Conservation (phyloP, 2,888 invertebrate species). For the Temnothorax unifasciatus region DNA sequence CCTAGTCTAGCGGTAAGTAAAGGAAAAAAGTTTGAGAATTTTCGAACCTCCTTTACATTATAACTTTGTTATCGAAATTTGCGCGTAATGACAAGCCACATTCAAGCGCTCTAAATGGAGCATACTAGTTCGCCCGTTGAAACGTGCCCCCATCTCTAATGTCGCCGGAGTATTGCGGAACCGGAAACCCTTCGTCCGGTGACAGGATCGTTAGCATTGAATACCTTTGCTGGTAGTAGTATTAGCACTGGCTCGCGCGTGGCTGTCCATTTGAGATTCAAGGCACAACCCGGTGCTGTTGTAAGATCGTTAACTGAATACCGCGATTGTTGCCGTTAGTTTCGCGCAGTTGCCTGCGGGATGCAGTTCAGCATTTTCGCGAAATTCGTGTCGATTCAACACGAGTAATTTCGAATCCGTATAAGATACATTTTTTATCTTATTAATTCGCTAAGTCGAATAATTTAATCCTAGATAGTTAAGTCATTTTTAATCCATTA, state of each 20-base stretch:
- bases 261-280: conserved; percentile 73
- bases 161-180: conserved; percentile 15
- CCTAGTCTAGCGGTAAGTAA: not conserved
- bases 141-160: conserved; percentile 16
- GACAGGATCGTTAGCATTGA: conserved; percentile 67
- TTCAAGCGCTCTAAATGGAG: not conserved
- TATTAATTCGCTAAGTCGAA: not conserved
- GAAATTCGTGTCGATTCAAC: conserved; percentile 38
- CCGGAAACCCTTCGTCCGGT: conserved; percentile 41
- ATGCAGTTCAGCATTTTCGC: conserved; percentile 53
- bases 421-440: not conserved
- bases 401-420: not conserved
- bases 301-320: conserved; percentile 77
- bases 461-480: not conserved
- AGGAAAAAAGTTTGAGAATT: not conserved
- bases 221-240: conserved; percentile 46
- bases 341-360: conserved; percentile 48
- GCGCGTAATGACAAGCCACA: conserved; percentile 13
- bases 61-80: conserved; percentile 9
- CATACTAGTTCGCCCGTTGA: conserved; percentile 7
- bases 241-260: conserved; percentile 53
- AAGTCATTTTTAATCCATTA: not conserved
- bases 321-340: conserved; percentile 70
- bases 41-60: not conserved
- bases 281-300: conserved; percentile 70